Conservation (phyloP, 2,888 invertebrate species). For the Catocala nupta region DNA sequence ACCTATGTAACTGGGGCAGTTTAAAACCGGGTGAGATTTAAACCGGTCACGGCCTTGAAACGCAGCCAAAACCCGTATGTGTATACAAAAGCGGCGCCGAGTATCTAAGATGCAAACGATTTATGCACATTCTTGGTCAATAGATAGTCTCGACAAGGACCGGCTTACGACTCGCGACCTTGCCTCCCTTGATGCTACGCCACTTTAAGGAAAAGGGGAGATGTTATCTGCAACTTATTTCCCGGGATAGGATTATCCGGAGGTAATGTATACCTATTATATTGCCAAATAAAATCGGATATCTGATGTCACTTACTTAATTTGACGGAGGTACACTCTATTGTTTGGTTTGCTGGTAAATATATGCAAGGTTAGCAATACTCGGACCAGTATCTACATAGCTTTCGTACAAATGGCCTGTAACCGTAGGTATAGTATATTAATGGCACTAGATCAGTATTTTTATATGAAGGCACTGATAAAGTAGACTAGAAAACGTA, state of each 20-base stretch:
- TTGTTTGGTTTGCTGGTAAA: not conserved
- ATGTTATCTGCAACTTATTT: constrained; percentile 16
- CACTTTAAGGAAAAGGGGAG: constrained; percentile 13
- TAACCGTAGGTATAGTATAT: too few species aligned
- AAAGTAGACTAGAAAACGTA: too few species aligned
- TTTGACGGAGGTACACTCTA: constrained; percentile 3
- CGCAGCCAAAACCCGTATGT: constrained; percentile 36
- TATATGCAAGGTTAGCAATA: constrained; percentile 1
- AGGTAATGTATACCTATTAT: not conserved
- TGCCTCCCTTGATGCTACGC: not conserved
- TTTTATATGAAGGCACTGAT: too few species aligned
- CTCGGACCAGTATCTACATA: not conserved
- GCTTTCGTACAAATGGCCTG: not conserved
- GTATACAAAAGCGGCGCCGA: not conserved
- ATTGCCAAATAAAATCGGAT: constrained; percentile 1
- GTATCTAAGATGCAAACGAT: constrained; percentile 10
- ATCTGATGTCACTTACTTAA: constrained; percentile 10
- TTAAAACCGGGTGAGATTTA: constrained; percentile 35
- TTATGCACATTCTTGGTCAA: constrained; percentile 28
- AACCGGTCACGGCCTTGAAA: constrained; percentile 52
- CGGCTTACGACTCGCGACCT: not conserved
- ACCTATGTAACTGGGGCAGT: constrained; percentile 34
- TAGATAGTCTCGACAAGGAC: not conserved
- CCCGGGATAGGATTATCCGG: constrained; percentile 8
- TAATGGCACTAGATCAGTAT: too few species aligned